Conservation (phyloP, 2,113 vertebrate genomes). For the Perca flavescens region DNA sequence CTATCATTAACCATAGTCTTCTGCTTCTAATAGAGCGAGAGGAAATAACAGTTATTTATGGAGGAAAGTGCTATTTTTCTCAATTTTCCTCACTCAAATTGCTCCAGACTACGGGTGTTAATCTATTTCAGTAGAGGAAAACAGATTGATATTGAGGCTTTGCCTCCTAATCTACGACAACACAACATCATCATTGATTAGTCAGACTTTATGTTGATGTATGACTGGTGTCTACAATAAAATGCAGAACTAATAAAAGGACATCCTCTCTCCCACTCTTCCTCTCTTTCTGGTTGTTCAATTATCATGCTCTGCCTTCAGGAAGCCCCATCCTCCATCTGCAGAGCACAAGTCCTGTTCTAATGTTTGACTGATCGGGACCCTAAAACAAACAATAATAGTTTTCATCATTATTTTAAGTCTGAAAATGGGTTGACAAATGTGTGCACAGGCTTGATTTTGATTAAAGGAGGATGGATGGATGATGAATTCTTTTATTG, state of each 20-base stretch:
- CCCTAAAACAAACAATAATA: neutral
- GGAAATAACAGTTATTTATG: neutral
- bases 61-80: neutral
- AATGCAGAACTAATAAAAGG: neutral
- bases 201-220: neutral
- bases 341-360: neutral
- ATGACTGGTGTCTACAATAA: neutral
- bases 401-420: neutral
- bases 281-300: slow-evolving; percentile 3
- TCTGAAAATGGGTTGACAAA: neutral
- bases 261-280: slow-evolving; percentile 4
- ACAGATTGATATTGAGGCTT: neutral
- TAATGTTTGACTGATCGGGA: neutral
- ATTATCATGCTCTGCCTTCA: neutral
- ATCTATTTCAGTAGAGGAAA: neutral
- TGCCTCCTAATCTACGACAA: neutral
- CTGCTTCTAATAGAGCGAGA: neutral
- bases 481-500: neutral
- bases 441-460: neutral
- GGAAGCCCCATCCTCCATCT: slow-evolving; percentile 18
- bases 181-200: neutral
- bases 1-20: neutral
- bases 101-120: neutral
- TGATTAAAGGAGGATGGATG: neutral
- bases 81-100: neutral